Base-by-base conservation (phyloP, 2,113 vertebrate genomes). In the Onychostoma macrolepis region DNA sequence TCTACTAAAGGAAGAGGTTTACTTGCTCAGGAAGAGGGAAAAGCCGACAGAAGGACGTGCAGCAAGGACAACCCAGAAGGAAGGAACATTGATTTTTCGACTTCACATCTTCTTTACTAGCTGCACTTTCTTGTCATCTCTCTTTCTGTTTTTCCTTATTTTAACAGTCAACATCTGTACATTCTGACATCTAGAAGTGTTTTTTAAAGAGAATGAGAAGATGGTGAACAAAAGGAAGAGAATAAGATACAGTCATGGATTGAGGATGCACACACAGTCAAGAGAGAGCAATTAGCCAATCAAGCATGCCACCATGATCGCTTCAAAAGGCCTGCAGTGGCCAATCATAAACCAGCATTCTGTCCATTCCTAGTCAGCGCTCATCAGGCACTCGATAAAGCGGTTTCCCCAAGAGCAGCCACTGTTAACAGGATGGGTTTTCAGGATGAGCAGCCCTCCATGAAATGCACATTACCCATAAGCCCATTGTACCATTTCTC, bases 281-380 rank as follows among this genome's bases (percentile, higher is more conserved):
- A 13, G 48, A 80, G 81, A 83, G 81, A 71, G 43, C 43, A 50
- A 83, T 67, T 53, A 83, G 63, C 81, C 43, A 8, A 83, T 83
- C 63, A 83, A 69, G 63, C 81, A 0, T 69, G 63, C 26, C 43
- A 13, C 11, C 79, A 24, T 71, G 80, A 48, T 69, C 26, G 24
- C 24, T 71, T 71, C 63, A 69, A 33, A 48, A 83, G 26, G 80
- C 41, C 63, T 50, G 28, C 63, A 50, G 81, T 83, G 65, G 65
- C 81, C 81, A 83, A 83, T 83, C 63, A 65, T 30, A 67, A 65
- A 82, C 38, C 79, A 45, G 63, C 11, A 33, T 48, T 71, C 65
- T 43, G 43, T 48, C 63, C 80, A 83, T 67, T 45, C 63, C 65
- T 6, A 71, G 26, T 21, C 43, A 53, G 43, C 43, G 17, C 45